Percentiles rank a stretch among this genome's conserved stretches.
Evolutionary conservation across 2,113 vertebrate genomes (phyloP).

Genomic region (Hyla sarda): DNA sequence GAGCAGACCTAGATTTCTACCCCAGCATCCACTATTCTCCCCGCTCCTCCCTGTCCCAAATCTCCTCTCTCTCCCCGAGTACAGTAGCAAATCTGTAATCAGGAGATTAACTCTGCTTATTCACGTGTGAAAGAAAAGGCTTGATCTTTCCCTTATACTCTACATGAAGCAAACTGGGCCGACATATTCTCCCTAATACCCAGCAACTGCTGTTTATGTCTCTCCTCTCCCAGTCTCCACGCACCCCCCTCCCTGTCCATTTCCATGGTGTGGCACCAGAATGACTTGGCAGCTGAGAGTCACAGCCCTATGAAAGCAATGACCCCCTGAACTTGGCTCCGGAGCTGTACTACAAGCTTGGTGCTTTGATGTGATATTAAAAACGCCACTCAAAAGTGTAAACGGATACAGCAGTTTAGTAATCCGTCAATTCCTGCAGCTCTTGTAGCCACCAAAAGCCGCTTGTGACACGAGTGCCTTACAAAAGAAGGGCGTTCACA

Average conservation of each 20-base stretch:
- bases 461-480: background rate
- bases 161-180: constrained; percentile 68
- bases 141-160: constrained; percentile 73
- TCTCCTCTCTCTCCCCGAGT: constrained; percentile 53
- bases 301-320: constrained; percentile 56
- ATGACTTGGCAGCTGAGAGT: constrained; percentile 63
- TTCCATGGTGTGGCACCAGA: constrained; percentile 62
- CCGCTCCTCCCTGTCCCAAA: constrained; percentile 28
- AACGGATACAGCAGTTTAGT: constrained; percentile 39
- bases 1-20: constrained; percentile 58
- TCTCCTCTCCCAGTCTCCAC: background rate
- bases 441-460: background rate
- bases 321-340: constrained; percentile 63
- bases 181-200: constrained; percentile 67
- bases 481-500: constrained; percentile 20
- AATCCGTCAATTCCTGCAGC: constrained; percentile 28
- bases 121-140: constrained; percentile 80
- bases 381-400: constrained; percentile 51
- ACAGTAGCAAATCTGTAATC: constrained; percentile 73
- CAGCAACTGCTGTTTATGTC: constrained; percentile 65
- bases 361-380: constrained; percentile 50
- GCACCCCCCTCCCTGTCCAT: background rate
- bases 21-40: constrained; percentile 3
- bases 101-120: constrained; percentile 76
- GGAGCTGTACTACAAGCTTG: constrained; percentile 42